Conservation (phyloP, 2,888 invertebrate species). For the Fragum sueziense region DNA sequence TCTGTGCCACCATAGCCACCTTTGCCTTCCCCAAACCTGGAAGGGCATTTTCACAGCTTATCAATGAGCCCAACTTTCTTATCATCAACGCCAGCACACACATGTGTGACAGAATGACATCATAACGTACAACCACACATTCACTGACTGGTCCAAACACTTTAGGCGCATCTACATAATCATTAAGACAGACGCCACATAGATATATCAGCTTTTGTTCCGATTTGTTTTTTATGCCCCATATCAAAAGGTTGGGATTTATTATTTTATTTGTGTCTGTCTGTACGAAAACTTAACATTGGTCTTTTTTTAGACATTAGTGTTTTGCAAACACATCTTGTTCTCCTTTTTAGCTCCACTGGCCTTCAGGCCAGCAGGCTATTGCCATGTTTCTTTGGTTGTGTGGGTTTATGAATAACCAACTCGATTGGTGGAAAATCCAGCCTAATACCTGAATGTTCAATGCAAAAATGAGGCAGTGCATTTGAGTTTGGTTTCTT, state of each 20-base stretch:
- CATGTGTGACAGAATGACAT: slow-evolving; percentile 26
- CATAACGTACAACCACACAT: slow-evolving; percentile 33
- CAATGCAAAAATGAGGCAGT: too few species aligned
- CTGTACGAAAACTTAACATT: too few species aligned
- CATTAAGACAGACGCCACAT: slow-evolving; percentile 23
- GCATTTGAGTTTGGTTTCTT: too few species aligned
- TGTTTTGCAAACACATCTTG: too few species aligned
- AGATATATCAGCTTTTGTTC: slow-evolving; percentile 8
- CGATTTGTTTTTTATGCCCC: neutral
- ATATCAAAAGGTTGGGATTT: too few species aligned
- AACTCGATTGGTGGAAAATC: neutral
- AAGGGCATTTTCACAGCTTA: too few species aligned
- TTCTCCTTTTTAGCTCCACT: too few species aligned
- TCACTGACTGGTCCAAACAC: slow-evolving; percentile 27
- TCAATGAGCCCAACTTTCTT: neutral
- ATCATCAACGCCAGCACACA: slow-evolving; percentile 23
- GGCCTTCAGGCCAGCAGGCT: too few species aligned
- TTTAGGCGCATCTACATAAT: slow-evolving; percentile 10
- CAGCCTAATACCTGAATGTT: neutral
- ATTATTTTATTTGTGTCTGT: too few species aligned
- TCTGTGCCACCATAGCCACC: too few species aligned
- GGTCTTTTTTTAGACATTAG: too few species aligned
- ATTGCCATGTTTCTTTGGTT: slow-evolving; percentile 5
- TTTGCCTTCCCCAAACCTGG: too few species aligned
- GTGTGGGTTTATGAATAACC: neutral